Percentiles rank a stretch among this genome's conserved stretches.
These are phyloP conservation scores for Australoheros facetus DNA, from an alignment of 2,797 vertebrate genomes.

Conservation along the genomic window DNA sequence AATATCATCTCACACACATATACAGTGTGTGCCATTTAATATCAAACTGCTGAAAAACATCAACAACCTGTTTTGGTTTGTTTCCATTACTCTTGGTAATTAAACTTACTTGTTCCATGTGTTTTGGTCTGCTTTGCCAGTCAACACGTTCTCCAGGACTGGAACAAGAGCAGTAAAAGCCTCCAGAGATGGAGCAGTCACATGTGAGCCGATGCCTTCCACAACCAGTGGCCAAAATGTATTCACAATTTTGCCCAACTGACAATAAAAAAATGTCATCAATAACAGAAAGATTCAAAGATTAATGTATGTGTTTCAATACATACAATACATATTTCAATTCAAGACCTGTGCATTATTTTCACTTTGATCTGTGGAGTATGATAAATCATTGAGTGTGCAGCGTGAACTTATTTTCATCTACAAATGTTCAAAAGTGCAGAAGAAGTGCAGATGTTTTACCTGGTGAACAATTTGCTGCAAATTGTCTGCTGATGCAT, in stretches of 20 bases:
- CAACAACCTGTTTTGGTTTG: not conserved
- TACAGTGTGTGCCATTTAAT: not conserved
- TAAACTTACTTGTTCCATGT: constrained; percentile 77
- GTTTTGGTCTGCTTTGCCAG: constrained; percentile 54
- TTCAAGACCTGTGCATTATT: no score
- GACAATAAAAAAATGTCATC: not conserved
- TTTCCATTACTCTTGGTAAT: not conserved
- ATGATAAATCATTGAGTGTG: not conserved
- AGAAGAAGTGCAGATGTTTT: not conserved
- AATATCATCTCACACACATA: not conserved
- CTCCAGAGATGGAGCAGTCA: constrained; percentile 30
- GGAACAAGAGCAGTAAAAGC: constrained; percentile 52
- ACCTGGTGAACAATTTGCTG: constrained; percentile 68
- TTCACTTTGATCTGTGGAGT: no score
- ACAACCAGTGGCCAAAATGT: constrained; percentile 55
- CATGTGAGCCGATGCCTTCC: constrained; percentile 10
- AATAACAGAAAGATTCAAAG: not conserved
- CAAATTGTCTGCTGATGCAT: constrained; percentile 41
- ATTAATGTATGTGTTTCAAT: not conserved
- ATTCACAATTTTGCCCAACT: constrained; percentile 60
- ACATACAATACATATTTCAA: not conserved
- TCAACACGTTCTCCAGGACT: constrained; percentile 69
- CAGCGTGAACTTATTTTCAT: not conserved
- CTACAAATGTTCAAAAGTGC: not conserved
- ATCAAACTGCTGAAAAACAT: not conserved